Evolutionary conservation across 2,888 invertebrate species (phyloP), one percentile per base, ranked within the genome.

Genomic region (Corbicula japonica): DNA sequence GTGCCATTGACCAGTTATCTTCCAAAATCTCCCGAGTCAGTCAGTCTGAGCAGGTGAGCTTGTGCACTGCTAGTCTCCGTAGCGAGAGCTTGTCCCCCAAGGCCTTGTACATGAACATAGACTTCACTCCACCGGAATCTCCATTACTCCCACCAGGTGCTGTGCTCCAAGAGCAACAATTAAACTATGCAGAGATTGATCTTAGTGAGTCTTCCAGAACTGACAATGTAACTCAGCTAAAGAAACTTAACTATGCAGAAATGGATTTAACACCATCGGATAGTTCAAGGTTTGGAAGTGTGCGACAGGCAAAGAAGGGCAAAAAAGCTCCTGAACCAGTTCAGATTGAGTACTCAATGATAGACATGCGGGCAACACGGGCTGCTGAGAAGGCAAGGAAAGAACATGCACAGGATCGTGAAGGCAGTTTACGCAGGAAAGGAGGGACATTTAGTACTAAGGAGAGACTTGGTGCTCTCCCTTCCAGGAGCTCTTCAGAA

Each of bases 111-210:
- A 84, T 87, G 83, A 90, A 88, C 76, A 54, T 87, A 15, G 88
- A 88, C 66, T 80, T 76, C 30, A 54, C 63, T 2, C 87, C 88
- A 6, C 88, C 88, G 1, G 81, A 85, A n/a, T 87, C 86, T 21
- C 87, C 87, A 26, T 76, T 74, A 30, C 74, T 76, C 21, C 58
- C 35, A n/a, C 35, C 58, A 18, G 41, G 56, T 21, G 34, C 48
- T 15, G 30, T 34, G 23, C 44, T 56, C 8, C 63, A 83, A 15
- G 88, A 92, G 30, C 88, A 87, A 10, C 86, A 87, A 76, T 84
- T 93, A 46, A 93, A 93, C 76, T 93, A 93, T 78, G 91, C 92
- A 26, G 92, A 93, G 78, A 91, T 93, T 23, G 93, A 93, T 69
- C 87, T 92, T 2, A 78, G 82, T 56, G 80, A 82, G 6, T 68